These are phyloP conservation scores for Paracentrotus lividus DNA, from an alignment of 53 echinoderm and acorn worm genomes.

Conservation along the genomic window DNA sequence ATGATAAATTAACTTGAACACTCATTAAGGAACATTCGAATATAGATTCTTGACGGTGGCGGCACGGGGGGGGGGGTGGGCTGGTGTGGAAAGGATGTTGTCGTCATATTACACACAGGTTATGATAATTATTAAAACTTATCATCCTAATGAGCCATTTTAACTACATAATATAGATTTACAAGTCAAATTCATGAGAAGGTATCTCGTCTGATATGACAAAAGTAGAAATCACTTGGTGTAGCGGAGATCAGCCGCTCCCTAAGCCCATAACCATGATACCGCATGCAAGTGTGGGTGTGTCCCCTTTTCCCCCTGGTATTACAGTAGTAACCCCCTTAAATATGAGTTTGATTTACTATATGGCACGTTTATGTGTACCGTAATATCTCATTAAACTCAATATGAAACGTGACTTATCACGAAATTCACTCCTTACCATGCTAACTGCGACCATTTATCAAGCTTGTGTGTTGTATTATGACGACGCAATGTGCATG, in stretches of 20 bases:
- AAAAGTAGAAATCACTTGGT: background rate
- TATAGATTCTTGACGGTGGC: background rate
- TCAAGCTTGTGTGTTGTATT: conserved; percentile 27
- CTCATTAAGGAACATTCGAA: background rate
- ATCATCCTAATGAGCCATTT: too few species aligned
- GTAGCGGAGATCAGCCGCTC: background rate
- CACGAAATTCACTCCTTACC: conserved; percentile 5
- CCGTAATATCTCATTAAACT: conserved; percentile 35
- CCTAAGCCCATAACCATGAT: background rate
- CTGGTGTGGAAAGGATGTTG: background rate
- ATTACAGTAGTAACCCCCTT: background rate
- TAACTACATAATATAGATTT: too few species aligned
- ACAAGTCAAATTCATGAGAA: too few species aligned
- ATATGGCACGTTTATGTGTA: background rate
- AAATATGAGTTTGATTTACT: conserved; percentile 35
- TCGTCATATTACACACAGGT: background rate
- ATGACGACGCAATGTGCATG: background rate
- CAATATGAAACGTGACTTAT: conserved; percentile 26
- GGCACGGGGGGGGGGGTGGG: background rate
- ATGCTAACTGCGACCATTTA: background rate
- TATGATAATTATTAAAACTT: too few species aligned
- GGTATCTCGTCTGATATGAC: too few species aligned
- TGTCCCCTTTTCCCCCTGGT: background rate
- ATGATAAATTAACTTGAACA: background rate
- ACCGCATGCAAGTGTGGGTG: background rate